Base-by-base conservation (phyloP, 2,888 invertebrate genomes). In the Macaria notata region DNA sequence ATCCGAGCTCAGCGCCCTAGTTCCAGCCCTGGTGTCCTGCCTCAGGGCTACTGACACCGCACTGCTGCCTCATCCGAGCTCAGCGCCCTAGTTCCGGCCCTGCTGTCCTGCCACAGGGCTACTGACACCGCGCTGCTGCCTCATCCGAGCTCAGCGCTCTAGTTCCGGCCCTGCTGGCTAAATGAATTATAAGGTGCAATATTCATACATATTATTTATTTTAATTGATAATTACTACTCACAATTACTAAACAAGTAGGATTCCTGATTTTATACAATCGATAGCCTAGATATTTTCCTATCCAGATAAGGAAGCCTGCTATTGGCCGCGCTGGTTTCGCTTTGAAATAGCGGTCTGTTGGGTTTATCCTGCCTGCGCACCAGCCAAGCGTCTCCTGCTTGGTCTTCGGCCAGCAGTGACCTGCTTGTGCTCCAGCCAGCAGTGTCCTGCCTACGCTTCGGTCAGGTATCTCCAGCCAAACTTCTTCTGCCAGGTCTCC, bases 1-100 rank as follows among this genome's bases (percentile, higher is more conserved):
- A 31, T 42, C 33, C 31, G 45, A 48, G 47, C 43, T 54, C 45
- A 48, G 45, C 39, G 48, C 33, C 31, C 6, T 6, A 29, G 30
- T 30, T 43, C 33, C 31, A n/a, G 1, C 46, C 46, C 49, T 46
- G 52, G 46, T 42, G 43, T 53, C 51, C 55, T 19, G 41, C 38
- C 45, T 29, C 38, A 46, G 55, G 44, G 46, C 4, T 36, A 36
- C 33, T 43, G 39, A 8, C 45, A 9, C 2, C 31, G 4, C 46
- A 31, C 48, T 54, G 63, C 53, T 55, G 52, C 58, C 55, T 50
- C 54, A 31, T 31, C 4, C 46, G 48, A 61, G 49, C 56, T 53
- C 56, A 56, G 49, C 44, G 49, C 46, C 29, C 45, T 3, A 7
- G 38, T 6, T 33, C 48, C 41, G 39, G 6, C 8, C 8, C 7